Evolutionary conservation across 2,888 invertebrate species (phyloP).

Genomic region (Sinhomidia bicolor): DNA sequence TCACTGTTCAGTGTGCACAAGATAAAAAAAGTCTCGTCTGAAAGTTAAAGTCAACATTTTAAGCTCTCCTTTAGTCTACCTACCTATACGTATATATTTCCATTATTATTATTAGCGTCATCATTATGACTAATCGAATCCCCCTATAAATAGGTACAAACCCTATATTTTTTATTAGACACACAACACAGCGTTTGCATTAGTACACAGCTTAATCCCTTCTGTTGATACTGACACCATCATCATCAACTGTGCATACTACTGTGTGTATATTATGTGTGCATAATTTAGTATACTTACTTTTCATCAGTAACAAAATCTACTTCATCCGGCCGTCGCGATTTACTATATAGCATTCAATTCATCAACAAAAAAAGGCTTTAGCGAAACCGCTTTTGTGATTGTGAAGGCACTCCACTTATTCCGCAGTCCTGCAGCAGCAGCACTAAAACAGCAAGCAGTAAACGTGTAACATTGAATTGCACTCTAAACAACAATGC

Average conservation of each 20-base stretch:
- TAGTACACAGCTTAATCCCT: too few relatives aligned
- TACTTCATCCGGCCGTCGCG: background rate
- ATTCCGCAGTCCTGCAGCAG: background rate
- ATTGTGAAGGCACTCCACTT: conserved; percentile 34
- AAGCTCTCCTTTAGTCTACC: background rate
- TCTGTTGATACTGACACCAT: background rate
- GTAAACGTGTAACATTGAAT: conserved; percentile 11
- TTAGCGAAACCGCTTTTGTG: background rate
- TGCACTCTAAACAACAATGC: conserved; percentile 29
- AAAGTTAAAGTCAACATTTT: background rate
- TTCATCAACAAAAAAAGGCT: background rate
- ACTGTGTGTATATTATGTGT: background rate
- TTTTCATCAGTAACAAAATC: conserved; percentile 2
- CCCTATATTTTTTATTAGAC: too few relatives aligned
- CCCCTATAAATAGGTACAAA: too few relatives aligned
- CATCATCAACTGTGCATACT: background rate
- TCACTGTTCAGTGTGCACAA: conserved; percentile 15
- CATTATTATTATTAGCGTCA: background rate
- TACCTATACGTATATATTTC: background rate
- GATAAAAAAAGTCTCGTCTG: conserved; percentile 12
- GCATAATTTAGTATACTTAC: background rate
- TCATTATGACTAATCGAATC: background rate
- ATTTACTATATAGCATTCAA: background rate
- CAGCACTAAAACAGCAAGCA: background rate
- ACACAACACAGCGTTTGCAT: too few relatives aligned